Base-by-base conservation (phyloP, 2,113 vertebrate species). In the Phylloscopus trochiloides region DNA sequence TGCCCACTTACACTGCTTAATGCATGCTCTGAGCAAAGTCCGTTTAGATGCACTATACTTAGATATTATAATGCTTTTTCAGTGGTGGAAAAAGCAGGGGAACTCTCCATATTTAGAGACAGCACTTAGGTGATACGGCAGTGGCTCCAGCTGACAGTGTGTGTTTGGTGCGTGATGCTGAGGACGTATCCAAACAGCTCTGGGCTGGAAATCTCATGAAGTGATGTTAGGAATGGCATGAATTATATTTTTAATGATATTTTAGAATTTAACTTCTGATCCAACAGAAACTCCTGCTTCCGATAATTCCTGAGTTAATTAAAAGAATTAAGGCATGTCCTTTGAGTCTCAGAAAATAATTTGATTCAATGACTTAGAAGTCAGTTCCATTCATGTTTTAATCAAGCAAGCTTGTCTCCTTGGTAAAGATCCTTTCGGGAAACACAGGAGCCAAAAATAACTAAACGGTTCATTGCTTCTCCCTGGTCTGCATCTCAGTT, bases 321-420 rank as follows among this genome's bases (percentile, higher is more conserved):
- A 88, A 82, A 88, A 86, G 59, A 93, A 94, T 93, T 86, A 96
- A 96, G 63, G 63, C 48, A 63, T 61, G 75, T 72, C 90, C 88
- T 97, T 73, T 71, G 86, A 90, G 83, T 81, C 72, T 71, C 45
- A 67, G 70, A 55, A 93, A 96, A 92, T 93, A 82, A 93, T 77
- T 87, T 88, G 82, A 91, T 86, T 95, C 86, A 88, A 7, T 74
- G 88, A 52, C 90, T 81, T 91, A 86, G 72, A 80, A 93, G 83
- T 83, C 88, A 65, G 59, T 68, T 86, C 79, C 22, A 24, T 93
- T 94, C 86, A 86, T 1, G 4, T 90, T 94, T 94, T 94, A 94
- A 93, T 92, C 75, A 86, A 95, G 88, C 29, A 38, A 67, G 51
- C 80, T 92, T 63, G 38, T 59, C 25, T 88, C 54, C 73, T 50